Conservation (phyloP, 2,888 invertebrate genomes). For the Troglohyphantes excavatus region DNA sequence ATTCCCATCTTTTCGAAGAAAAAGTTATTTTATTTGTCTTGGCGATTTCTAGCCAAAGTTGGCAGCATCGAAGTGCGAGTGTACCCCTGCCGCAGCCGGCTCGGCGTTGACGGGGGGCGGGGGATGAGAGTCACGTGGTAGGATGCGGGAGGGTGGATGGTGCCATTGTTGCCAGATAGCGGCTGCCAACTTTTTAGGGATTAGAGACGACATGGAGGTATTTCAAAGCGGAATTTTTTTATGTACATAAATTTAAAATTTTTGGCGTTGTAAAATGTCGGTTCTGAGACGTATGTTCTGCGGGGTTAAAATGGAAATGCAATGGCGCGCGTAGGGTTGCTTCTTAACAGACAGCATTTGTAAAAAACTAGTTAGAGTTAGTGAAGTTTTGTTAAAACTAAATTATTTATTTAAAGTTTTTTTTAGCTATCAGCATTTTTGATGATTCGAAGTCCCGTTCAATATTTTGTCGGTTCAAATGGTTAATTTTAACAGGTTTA, state of each 20-base stretch:
- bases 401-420: too few relatives aligned
- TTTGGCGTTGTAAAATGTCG: neutral
- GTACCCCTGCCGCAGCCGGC: constrained; percentile 69
- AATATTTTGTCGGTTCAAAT: too few relatives aligned
- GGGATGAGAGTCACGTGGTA: constrained; percentile 35
- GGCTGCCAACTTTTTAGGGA: constrained; percentile 62
- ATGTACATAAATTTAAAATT: neutral
- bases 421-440: too few relatives aligned
- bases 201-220: constrained; percentile 32
- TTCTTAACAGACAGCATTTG: too few relatives aligned
- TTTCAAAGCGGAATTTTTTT: neutral
- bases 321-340: too few relatives aligned
- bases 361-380: too few relatives aligned
- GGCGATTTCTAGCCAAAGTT: too few relatives aligned
- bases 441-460: too few relatives aligned
- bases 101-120: neutral
- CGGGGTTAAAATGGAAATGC: too few relatives aligned
- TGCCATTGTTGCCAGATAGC: constrained; percentile 43
- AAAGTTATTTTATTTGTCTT: neutral
- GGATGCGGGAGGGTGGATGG: constrained; percentile 68
- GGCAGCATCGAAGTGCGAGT: neutral
- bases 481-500: too few relatives aligned
- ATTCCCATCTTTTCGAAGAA: neutral
- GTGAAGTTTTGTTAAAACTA: too few relatives aligned
- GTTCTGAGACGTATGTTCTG: neutral